Evolutionary conservation across 2,113 vertebrate genomes (phyloP), one percentile per base, ranked within the genome.

Genomic region (Tylochromis polylepis): DNA sequence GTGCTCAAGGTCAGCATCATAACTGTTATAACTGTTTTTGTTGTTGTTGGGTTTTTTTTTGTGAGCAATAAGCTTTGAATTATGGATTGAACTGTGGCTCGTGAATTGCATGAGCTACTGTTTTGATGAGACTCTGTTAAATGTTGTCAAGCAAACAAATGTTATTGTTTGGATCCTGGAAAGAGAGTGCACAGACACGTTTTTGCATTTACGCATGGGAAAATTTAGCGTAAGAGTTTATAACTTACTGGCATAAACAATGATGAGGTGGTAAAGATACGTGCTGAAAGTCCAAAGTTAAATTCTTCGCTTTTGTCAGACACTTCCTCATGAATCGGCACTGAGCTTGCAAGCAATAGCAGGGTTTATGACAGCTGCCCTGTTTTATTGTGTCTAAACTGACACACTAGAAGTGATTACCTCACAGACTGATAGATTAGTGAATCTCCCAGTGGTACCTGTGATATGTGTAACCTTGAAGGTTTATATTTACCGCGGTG

Each of bases 261-360:
- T 5, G 41, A 88, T 5, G 38, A 51, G 34, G 24, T 81, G 80
- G 46, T 77, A 83, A 53, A 79, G 18, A 82, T 38, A 85, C 72
- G 24, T 85, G 60, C 15, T 81, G 91, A 92, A 94, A 93, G 93
- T 93, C 91, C 79, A 92, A 82, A 87, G 87, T 85, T 84, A 65
- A 78, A 91, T 85, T 85, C 58, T 59, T 31, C 0, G 20, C 7
- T 43, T 79, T 11, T 24, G 24, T 41, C 79, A 12, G 11, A 62
- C 46, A 70, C 65, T 34, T 81, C 57, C 27, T 84, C 10, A 53
- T 85, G 15, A 83, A 77, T 15, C 18, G 55, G 27, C 34, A n/a
- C 9, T 3, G 9, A 43, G 6, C 16, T n/a, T 31, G 16, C 24
- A 20, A 34, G 16, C 16, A 12, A 2, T 4, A 9, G 34, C 20